These are phyloP conservation scores for Haliclystus octoradiatus DNA, from an alignment of 30 jellyfish, hydroid and myxozoan genomes.

Conservation along the genomic window DNA sequence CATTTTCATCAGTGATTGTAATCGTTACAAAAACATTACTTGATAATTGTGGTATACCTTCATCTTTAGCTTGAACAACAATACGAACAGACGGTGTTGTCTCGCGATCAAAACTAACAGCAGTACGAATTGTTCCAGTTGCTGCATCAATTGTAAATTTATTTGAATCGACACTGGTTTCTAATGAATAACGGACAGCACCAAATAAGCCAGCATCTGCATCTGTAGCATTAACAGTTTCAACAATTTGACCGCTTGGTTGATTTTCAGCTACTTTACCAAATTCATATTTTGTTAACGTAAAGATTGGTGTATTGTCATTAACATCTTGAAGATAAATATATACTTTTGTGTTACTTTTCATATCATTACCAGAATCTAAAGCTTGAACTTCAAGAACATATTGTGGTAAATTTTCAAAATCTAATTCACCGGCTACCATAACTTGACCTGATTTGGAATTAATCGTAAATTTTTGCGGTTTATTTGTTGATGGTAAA, in stretches of 20 bases:
- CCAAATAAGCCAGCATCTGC: constrained; percentile 73
- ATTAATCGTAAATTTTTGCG: constrained; percentile 61
- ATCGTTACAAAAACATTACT: constrained; percentile 65
- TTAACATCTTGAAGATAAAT: constrained; percentile 61
- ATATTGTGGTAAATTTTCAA: constrained; percentile 56
- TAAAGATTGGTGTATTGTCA: constrained; percentile 80
- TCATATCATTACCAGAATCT: constrained; percentile 64
- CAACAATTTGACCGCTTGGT: constrained; percentile 55
- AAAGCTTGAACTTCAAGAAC: constrained; percentile 75
- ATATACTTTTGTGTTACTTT: constrained; percentile 55
- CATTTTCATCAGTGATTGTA: constrained; percentile 68
- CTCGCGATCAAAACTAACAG: constrained; percentile 75
- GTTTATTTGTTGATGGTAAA: constrained; percentile 58
- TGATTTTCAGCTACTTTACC: constrained; percentile 79
- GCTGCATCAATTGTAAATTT: constrained; percentile 40
- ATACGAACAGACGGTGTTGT: constrained; percentile 44
- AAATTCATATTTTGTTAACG: constrained; percentile 65
- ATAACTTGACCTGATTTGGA: constrained; percentile 61
- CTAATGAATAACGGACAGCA: constrained; percentile 33
- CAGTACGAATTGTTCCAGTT: constrained; percentile 73
- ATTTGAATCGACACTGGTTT: constrained; percentile 15
- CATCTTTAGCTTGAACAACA: constrained; percentile 70
- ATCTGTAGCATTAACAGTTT: constrained; percentile 85
- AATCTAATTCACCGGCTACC: constrained; percentile 71
- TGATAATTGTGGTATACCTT: constrained; percentile 36